These are phyloP conservation scores for Fistularia tabacaria DNA, from an alignment of 2,797 vertebrate species.

Conservation along the genomic window DNA sequence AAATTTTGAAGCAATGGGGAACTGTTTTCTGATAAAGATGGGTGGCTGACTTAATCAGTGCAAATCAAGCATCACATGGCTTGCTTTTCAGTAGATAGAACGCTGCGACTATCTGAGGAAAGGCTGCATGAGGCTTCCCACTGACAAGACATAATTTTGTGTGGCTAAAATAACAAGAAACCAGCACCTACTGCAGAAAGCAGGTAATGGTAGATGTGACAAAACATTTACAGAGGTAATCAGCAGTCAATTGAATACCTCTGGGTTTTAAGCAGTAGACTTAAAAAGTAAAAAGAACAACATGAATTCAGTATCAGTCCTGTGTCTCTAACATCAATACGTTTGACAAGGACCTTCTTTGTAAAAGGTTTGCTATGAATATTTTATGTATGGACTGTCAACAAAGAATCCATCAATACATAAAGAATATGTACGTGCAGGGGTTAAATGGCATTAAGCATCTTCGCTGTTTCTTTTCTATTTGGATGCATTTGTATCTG, in stretches of 20 bases:
- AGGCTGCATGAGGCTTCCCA: slow-evolving; percentile 46
- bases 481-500: slow-evolving; percentile 39
- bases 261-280: slow-evolving; percentile 4
- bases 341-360: slow-evolving; percentile 13
- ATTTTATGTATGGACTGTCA: slow-evolving; percentile 7
- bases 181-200: slow-evolving; percentile 29
- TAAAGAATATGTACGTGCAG: slow-evolving; percentile 17
- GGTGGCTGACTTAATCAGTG: slow-evolving; percentile 54
- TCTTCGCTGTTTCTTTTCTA: no score
- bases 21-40: slow-evolving; percentile 51
- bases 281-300: slow-evolving; percentile 10
- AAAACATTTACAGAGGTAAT: slow-evolving; percentile 35
- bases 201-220: slow-evolving; percentile 40
- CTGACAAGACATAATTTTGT: slow-evolving; percentile 56
- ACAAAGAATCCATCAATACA: slow-evolving; percentile 28
- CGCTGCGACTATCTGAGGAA: slow-evolving; percentile 14
- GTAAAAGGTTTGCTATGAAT: slow-evolving; percentile 16
- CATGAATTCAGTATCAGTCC: background rate
- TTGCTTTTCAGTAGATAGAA: slow-evolving; percentile 39
- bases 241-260: slow-evolving; percentile 29
- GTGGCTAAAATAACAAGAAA: slow-evolving; percentile 54
- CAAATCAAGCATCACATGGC: slow-evolving; percentile 50
- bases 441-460: background rate
- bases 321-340: slow-evolving; percentile 2
- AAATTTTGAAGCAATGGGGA: slow-evolving; percentile 50